These are phyloP conservation scores for Nineta flava DNA, from an alignment of 2,888 invertebrate species.

Conservation along the genomic window DNA sequence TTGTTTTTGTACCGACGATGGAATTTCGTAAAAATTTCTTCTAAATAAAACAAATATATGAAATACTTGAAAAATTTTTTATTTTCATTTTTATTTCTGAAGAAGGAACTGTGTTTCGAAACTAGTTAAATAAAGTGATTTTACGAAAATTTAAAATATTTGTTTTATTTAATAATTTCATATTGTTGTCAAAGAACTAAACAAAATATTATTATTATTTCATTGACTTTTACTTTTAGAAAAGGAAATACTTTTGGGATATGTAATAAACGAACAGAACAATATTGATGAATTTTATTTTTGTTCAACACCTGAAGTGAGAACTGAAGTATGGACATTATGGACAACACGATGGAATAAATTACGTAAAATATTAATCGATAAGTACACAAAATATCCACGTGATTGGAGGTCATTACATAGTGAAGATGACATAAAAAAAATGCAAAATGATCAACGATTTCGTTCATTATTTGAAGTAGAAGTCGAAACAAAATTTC, in stretches of 20 bases:
- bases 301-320: constrained; percentile 39
- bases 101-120: no score
- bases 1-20: no score
- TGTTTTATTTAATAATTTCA: no score
- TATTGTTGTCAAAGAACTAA: no score
- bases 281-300: constrained; percentile 53
- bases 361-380: constrained; percentile 21
- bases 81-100: no score
- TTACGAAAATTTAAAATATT: no score
- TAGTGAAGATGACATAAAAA: constrained; percentile 46
- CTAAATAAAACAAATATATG: no score
- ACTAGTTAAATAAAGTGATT: no score
- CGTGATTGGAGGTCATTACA: constrained; percentile 44
- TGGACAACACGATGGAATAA: constrained; percentile 39
- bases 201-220: no score
- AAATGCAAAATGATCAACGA: constrained; percentile 30
- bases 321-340: constrained; percentile 32
- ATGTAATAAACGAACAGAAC: constrained; percentile 42
- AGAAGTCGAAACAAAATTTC: constrained; percentile 49
- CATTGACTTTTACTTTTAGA: constrained; percentile 21
- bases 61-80: no score
- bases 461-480: constrained; percentile 44
- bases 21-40: no score
- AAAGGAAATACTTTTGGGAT: constrained; percentile 43
- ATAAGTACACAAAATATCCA: constrained; percentile 20